Conservation (phyloP, 1,140 invertebrate species). For the Solenopsis invicta region DNA sequence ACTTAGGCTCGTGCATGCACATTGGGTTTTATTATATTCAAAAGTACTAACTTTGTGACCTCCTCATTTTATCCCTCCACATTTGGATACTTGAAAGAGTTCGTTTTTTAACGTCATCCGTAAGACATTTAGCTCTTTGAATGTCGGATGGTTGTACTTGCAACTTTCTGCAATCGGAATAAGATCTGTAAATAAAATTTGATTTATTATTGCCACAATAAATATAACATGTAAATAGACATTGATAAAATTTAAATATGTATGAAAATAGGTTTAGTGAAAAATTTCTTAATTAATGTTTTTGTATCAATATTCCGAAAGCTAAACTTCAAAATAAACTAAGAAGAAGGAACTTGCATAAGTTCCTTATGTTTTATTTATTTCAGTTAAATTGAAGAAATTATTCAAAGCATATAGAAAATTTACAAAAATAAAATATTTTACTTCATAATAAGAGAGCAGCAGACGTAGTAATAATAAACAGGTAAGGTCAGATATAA, state of each 20-base stretch:
- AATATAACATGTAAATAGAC: background rate
- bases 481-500: background rate
- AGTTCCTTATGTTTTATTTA: background rate
- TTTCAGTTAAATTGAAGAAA: background rate
- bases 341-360: background rate
- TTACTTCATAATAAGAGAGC: background rate
- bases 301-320: background rate
- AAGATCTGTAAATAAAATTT: background rate
- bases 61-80: conserved; percentile 40
- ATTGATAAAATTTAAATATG: background rate
- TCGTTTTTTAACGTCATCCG: conserved; percentile 33
- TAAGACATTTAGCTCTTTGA: background rate
- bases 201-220: conserved; percentile 20
- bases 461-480: background rate
- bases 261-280: background rate
- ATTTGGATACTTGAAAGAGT: conserved; percentile 23
- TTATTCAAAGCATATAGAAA: background rate
- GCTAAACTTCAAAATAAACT: background rate
- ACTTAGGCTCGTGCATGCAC: background rate
- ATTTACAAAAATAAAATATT: background rate
- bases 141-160: background rate
- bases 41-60: background rate
- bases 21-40: background rate
- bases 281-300: background rate
- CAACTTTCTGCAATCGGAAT: background rate